Conservation (phyloP, 2,888 invertebrate species). For the Nymphalis c-album region DNA sequence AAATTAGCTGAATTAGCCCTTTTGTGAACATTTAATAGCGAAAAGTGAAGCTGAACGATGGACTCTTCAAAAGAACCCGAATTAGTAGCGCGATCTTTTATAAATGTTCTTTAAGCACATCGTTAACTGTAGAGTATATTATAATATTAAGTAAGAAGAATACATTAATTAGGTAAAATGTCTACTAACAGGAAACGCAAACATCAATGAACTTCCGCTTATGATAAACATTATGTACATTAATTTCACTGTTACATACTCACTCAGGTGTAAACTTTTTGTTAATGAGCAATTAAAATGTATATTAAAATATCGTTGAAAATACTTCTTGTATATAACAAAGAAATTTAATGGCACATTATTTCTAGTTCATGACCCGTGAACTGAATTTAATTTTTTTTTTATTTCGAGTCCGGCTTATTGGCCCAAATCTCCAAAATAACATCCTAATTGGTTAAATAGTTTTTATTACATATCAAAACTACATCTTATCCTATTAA, state of each 20-base stretch:
- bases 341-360: neutral
- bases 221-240: conserved; percentile 8
- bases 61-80: conserved; percentile 19
- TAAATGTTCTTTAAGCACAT: conserved; percentile 4
- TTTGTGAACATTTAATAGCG: conserved; percentile 16
- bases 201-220: conserved; percentile 16
- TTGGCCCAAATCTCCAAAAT: too few relatives aligned
- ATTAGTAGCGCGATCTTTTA: conserved; percentile 15
- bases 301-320: neutral
- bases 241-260: neutral
- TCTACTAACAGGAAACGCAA: conserved; percentile 7
- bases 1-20: conserved; percentile 34
- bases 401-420: neutral
- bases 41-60: conserved; percentile 17
- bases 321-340: neutral
- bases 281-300: conserved; percentile 9
- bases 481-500: too few relatives aligned
- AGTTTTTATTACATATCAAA: too few relatives aligned
- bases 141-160: neutral
- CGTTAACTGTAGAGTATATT: neutral
- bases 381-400: neutral
- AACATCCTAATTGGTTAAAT: too few relatives aligned
- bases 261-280: neutral
- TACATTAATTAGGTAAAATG: neutral
- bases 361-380: neutral